These are phyloP conservation scores for Merluccius polli DNA, from an alignment of 2,797 vertebrate species.

Conservation along the genomic window DNA sequence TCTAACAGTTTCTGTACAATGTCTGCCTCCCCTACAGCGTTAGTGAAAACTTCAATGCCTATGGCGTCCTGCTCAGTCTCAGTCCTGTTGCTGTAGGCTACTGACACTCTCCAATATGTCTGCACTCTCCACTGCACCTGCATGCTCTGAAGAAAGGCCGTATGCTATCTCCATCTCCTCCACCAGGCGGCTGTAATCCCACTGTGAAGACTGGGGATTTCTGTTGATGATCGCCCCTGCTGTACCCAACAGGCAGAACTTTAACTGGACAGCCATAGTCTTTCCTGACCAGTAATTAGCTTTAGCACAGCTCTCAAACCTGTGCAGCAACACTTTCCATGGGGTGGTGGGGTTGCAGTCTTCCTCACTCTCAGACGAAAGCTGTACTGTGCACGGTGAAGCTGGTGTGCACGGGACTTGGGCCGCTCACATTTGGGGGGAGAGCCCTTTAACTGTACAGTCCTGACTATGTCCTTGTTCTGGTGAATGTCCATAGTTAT, in stretches of 20 bases:
- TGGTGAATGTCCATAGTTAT: constrained; percentile 9
- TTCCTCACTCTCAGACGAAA: constrained; percentile 13
- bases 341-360: constrained; percentile 16
- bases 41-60: constrained; percentile 36
- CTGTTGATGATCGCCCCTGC: no score
- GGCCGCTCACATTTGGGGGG: constrained; percentile 1
- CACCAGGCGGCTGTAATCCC: no score
- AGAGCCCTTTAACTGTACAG: constrained; percentile 6
- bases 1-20: constrained; percentile 31
- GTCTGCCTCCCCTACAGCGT: constrained; percentile 17
- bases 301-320: constrained; percentile 33
- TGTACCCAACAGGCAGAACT: no score
- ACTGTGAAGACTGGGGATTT: no score
- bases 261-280: no score
- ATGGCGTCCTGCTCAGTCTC: constrained; percentile 34
- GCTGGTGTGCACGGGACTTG: background rate
- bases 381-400: background rate
- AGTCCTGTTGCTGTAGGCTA: constrained; percentile 23
- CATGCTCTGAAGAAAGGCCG: no score
- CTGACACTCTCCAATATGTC: constrained; percentile 33
- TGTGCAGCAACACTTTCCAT: constrained; percentile 28
- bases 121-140: constrained; percentile 22
- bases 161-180: no score
- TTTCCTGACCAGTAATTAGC: constrained; percentile 13
- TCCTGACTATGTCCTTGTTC: constrained; percentile 3